Percentiles rank a stretch among this genome's conserved stretches.
phyloP scores from a whole-genome alignment of 2,797 vertebrate species.

The Acipenser ruthenus region DNA sequence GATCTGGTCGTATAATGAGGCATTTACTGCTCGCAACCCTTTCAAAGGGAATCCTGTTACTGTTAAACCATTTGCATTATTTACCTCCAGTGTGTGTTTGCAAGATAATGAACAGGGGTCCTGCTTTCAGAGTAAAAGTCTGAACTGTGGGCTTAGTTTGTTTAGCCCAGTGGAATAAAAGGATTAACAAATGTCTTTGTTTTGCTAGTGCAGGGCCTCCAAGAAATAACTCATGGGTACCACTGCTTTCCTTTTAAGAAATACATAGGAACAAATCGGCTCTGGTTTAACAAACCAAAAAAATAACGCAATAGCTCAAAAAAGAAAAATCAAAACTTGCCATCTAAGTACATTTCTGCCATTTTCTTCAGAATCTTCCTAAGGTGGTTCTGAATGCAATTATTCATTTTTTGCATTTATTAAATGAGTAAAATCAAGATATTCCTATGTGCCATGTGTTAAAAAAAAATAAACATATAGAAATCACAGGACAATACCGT shows the following conservation, averaged over 20 bases:
- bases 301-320: too few species aligned
- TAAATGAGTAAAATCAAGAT: too few species aligned
- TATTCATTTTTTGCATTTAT: too few species aligned
- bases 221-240: not conserved
- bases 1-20: conserved; percentile 19
- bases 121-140: not conserved
- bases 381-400: too few species aligned
- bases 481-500: too few species aligned
- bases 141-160: not conserved
- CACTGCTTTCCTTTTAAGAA: not conserved
- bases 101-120: conserved; percentile 25
- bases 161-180: conserved; percentile 8
- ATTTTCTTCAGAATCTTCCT: too few species aligned
- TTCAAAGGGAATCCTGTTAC: conserved; percentile 13
- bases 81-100: conserved; percentile 27
- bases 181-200: conserved; percentile 6
- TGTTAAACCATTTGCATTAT: conserved; percentile 18
- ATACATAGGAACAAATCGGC: not conserved
- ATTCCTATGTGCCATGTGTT: too few species aligned
- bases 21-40: conserved; percentile 14
- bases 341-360: too few species aligned
- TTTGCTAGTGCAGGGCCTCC: not conserved
- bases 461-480: too few species aligned
- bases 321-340: too few species aligned
- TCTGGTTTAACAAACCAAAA: not conserved